A percentile compares a stretch with the other conserved stretches of the same genome.
phyloP scores from a whole-genome alignment of 64 coral and sea anemone species.

The Acropora yongei region DNA sequence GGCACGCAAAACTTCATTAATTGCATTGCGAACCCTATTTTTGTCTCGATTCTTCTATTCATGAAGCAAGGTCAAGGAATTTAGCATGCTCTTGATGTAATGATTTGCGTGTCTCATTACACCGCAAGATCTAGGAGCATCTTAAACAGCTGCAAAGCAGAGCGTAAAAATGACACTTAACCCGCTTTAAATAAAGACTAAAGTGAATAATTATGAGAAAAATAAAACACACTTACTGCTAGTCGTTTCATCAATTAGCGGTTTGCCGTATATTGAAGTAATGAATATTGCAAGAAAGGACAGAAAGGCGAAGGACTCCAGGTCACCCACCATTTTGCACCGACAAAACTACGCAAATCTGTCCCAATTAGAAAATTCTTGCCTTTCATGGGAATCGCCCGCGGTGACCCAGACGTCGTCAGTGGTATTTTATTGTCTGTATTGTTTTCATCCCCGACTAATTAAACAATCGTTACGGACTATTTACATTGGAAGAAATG shows the following conservation, averaged over 20 bases:
- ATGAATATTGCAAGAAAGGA: neutral
- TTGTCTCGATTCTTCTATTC: no score
- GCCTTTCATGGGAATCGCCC: neutral
- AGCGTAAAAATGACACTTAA: no score
- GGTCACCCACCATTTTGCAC: neutral
- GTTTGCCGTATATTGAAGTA: neutral
- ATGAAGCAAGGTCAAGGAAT: no score
- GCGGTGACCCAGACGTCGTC: neutral
- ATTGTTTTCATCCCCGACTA: neutral
- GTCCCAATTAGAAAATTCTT: neutral
- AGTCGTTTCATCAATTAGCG: neutral
- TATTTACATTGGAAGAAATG: neutral
- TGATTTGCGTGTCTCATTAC: no score
- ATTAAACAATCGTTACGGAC: neutral
- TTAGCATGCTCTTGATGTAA: no score
- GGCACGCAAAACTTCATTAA: no score
- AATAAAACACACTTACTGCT: neutral
- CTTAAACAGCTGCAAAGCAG: no score
- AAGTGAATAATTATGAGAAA: neutral
- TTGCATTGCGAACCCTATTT: no score
- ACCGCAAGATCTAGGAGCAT: no score
- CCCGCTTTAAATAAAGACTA: no score
- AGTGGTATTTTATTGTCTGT: neutral
- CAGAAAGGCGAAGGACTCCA: neutral
- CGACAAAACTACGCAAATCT: neutral